Conservation (phyloP, 1,140 invertebrate genomes). For the Metopolophium dirhodum region DNA sequence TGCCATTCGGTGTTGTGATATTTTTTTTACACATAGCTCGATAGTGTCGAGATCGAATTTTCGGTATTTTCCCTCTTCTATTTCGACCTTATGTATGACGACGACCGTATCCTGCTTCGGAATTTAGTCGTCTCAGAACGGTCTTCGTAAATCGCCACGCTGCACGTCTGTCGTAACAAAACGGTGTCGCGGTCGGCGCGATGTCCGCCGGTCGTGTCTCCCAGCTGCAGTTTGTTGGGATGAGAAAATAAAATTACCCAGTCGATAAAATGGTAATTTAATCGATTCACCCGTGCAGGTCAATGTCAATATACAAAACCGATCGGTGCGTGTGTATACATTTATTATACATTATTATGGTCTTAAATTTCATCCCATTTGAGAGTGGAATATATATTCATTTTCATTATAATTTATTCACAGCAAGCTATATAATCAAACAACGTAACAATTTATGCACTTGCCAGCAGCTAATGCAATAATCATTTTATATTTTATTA, state of each 20-base stretch:
- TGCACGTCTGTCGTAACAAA: not conserved
- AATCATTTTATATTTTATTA: conserved; percentile 1
- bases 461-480: not conserved
- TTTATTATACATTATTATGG: not conserved
- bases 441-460: not conserved
- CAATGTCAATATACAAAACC: not conserved
- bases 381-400: conserved; percentile 1
- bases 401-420: conserved; percentile 3
- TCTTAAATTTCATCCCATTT: conserved; percentile 1
- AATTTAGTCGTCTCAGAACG: not conserved
- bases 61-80: not conserved
- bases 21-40: not conserved
- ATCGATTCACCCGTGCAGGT: not conserved
- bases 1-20: no score
- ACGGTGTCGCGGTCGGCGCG: no score
- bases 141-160: not conserved
- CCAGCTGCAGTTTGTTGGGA: not conserved
- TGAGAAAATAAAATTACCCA: not conserved
- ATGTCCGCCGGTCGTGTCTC: not conserved
- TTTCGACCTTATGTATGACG: not conserved
- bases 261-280: conserved; percentile 12
- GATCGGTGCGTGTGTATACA: not conserved
- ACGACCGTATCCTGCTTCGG: no score
- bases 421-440: not conserved
- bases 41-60: not conserved